Base-by-base conservation (phyloP, 92 coral and sea anemone species). In the Epizoanthus rinbou region DNA sequence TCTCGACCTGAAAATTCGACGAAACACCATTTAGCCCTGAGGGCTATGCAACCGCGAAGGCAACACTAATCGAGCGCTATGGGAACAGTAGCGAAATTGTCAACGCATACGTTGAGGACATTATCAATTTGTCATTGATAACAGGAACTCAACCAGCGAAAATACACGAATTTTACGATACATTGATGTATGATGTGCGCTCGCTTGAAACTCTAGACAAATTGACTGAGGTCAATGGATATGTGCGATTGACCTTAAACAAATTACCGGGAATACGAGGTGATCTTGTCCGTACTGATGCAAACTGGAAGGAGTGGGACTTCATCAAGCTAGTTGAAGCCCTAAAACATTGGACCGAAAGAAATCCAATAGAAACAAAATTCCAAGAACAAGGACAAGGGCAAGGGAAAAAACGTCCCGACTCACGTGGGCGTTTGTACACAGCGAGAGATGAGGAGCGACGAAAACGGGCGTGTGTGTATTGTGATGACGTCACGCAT, bases 181-280 rank as follows among this genome's bases (percentile, higher is more conserved):
- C 70, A 64, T 58, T 88, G 52, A 15, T 79, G 33, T 72, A 35
- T 37, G 86, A 35, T 37, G 86, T 71, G 25, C 88, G 76, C 57
- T 78, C 82, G 0, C 70, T 84, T 2, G 81, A 84, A 24, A 79
- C 71, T 1, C 14, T 88, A 80, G 67, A 80, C 2, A 80, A 80
- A 31, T n/a, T 74, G 41, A 80, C 43, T 1, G 57, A 79, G 28
- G 81, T 88, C 6, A 78, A 84, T 19, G 85, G 81, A 84, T 75
- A 88, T n/a, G 91, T 88, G 18, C 57, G 85, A 4, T 54, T 88
- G 84, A 64, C 84, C 4, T 37, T 85, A 5, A 86, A 79, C 25
- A 85, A 88, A 31, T 25, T 85, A 28, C 14, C 85, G 22, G 88
- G 91, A 8, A 88, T 85, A 13, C 31, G 85, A 19, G 88, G 88